Evolutionary conservation across 2,113 vertebrate species (phyloP).

Genomic region (Nothocercus nigrocapillus): DNA sequence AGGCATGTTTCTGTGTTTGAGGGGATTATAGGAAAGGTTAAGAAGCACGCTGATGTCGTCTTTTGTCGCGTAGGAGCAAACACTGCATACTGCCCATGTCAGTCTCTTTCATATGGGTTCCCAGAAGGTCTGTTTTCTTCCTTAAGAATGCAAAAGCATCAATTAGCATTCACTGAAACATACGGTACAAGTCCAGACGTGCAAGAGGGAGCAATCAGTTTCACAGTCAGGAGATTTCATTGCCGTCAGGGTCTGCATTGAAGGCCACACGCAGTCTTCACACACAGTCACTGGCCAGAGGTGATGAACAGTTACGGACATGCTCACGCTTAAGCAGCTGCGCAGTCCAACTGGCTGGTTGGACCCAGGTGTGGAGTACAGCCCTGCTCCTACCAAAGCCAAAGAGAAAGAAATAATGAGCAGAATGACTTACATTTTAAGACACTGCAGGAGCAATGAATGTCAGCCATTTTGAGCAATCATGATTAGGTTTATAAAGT

Average conservation of each 20-base stretch:
- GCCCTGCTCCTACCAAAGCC: background rate
- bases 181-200: background rate
- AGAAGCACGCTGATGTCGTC: background rate
- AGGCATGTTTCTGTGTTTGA: background rate
- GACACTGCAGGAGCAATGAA: background rate
- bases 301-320: background rate
- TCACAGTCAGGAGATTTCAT: background rate
- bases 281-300: background rate
- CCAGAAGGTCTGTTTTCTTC: background rate
- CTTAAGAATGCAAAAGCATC: background rate
- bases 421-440: background rate
- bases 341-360: background rate
- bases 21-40: background rate
- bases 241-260: accelerated
- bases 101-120: background rate
- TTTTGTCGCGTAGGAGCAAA: background rate
- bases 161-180: background rate
- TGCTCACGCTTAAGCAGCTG: background rate
- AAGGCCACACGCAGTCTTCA: background rate
- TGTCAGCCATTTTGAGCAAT: background rate
- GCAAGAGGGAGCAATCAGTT: background rate
- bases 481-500: background rate
- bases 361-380: background rate
- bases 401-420: background rate
- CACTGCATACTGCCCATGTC: background rate